These are phyloP conservation scores for Bovichtus diacanthus DNA, from an alignment of 2,797 vertebrate species.

Conservation along the genomic window DNA sequence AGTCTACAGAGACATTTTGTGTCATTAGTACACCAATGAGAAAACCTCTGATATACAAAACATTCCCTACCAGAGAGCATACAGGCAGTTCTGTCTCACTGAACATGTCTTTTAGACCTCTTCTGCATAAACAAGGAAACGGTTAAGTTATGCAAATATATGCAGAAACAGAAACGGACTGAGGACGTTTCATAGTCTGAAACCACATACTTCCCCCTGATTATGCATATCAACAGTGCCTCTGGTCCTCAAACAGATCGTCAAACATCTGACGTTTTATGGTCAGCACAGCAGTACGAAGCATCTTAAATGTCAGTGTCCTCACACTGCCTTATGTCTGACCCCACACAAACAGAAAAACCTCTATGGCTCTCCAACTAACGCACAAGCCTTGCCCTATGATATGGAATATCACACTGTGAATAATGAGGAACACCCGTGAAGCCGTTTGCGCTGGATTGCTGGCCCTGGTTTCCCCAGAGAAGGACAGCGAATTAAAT, in stretches of 20 bases:
- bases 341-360: constrained; percentile 65
- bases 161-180: constrained; percentile 70
- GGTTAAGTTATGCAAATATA: constrained; percentile 79
- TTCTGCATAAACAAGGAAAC: constrained; percentile 61
- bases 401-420: constrained; percentile 74
- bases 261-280: constrained; percentile 57
- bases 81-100: constrained; percentile 58
- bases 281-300: constrained; percentile 44
- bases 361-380: constrained; percentile 45
- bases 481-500: constrained; percentile 74
- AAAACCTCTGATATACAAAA: constrained; percentile 56
- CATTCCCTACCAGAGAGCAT: constrained; percentile 31
- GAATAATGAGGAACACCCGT: constrained; percentile 78
- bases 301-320: constrained; percentile 73
- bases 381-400: constrained; percentile 63
- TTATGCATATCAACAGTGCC: constrained; percentile 70
- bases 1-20: constrained; percentile 23
- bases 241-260: constrained; percentile 54
- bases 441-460: constrained; percentile 57
- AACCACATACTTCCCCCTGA: constrained; percentile 68
- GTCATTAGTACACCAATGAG: constrained; percentile 16
- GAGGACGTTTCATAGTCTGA: constrained; percentile 65
- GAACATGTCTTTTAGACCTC: constrained; percentile 49
- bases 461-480: constrained; percentile 48
- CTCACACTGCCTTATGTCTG: constrained; percentile 53